Evolutionary conservation across 2,888 invertebrate species (phyloP), one percentile per base, ranked within the genome.

Genomic region (Pyrrhosoma nymphula): DNA sequence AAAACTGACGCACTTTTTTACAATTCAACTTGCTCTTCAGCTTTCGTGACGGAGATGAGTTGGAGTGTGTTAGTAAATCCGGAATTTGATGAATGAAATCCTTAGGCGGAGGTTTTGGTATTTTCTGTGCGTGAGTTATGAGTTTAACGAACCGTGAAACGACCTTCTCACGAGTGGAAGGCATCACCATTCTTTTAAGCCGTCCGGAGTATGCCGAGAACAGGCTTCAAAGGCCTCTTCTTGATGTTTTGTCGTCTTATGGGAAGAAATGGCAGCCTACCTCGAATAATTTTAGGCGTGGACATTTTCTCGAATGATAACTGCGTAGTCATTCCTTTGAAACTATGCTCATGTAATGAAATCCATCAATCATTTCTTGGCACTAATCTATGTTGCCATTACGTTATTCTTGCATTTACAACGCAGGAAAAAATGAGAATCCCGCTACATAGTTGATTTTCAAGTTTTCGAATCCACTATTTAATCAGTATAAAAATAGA

Each of bases 51-150:
- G 69, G n/a, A 6, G 20, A 26, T 1, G 26, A 8, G 26, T 26
- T 69, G 69, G 3, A 26, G 20, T 23, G 20, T 69, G n/a, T 14
- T n/a, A 12, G 1, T 69, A 69, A 20, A 69, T 69, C n/a, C 69
- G n/a, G 8, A 1, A n/a, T 69, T 69, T 69, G n/a, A n/a, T 69
- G n/a, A 69, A 82, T 82, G 30, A 0, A 35, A 35, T 16, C 30
- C 18, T 12, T 18, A 82, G 35, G 16, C 30, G 35, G n/a, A 30
- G 82, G 82, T 82, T 35, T 69, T 26, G 18, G 16, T 82, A 23
- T 30, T 82, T 82, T 82, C 82, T 82, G 12, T 82, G 30, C 35
- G 82, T 82, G 30, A 82, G 82, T 35, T 82, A 82, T 82, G 82
- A 35, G 35, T n/a, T 14, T 82, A 82, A 82, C 30, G 82, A 26